phyloP scores from a whole-genome alignment of 2,113 vertebrate genomes.

The Spheniscus mendiculus region DNA sequence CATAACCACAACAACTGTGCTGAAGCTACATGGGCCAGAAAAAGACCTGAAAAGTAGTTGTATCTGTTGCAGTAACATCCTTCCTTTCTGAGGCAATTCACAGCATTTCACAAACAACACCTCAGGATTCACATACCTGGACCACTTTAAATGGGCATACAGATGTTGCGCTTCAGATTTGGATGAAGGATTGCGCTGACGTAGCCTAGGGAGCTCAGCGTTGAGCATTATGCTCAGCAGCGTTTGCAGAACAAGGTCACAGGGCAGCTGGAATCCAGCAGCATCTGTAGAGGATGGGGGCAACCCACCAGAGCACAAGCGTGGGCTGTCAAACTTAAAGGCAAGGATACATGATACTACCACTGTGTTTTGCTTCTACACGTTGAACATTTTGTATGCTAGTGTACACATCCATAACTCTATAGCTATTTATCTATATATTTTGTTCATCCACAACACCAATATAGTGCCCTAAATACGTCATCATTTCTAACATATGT shows the following conservation, averaged over 20 bases:
- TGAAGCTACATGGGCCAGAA: neutral
- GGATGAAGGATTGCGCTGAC: neutral
- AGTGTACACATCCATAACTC: neutral
- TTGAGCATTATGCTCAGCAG: neutral
- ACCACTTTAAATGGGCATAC: neutral
- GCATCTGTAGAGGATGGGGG: neutral
- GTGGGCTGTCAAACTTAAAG: neutral
- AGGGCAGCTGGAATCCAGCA: neutral
- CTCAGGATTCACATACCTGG: fast-evolving
- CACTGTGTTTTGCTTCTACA: neutral
- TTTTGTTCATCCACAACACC: neutral
- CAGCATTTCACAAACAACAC: neutral
- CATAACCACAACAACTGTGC: neutral
- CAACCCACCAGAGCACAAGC: neutral
- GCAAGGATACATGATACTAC: neutral
- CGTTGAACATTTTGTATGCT: neutral
- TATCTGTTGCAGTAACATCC: neutral
- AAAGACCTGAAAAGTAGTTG: neutral
- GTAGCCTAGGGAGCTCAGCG: neutral
- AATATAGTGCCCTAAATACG: neutral
- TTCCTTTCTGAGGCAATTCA: neutral
- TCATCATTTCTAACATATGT: neutral
- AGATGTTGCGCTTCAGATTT: fast-evolving
- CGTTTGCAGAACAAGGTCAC: neutral
- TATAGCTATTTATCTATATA: neutral